Base-by-base conservation (phyloP, 2,113 vertebrate species). In the Aptenodytes forsteri region DNA sequence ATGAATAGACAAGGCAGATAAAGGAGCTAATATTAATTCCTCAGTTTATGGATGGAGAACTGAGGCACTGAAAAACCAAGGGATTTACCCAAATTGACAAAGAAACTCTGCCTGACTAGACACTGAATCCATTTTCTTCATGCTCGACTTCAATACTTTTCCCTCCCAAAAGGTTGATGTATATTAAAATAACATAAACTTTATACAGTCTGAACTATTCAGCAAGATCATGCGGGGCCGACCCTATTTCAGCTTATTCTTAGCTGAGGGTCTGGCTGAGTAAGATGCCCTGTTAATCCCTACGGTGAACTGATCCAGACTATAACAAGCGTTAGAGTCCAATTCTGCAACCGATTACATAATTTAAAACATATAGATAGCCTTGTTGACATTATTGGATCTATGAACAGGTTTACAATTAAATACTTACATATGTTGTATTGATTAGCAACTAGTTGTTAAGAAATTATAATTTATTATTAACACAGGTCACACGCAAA, bases 21-120 rank as follows among this genome's bases (percentile, higher is more conserved):
- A 97, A 91, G 78, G 54, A 96, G 78, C 75, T 91, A 96, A 93
- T 93, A 94, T 94, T 94, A 97, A 95, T 97, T 96, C 97, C 87
- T 80, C 87, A 73, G 71, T 93, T 96, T 97, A 91, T 90, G 85
- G 82, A 92, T 72, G 58, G 67, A 83, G 88, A 96, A 97, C 78
- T 90, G 90, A 96, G 75, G 93, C 95, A 93, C 90, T 94, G 82
- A 94, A 90, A 97, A 96, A 94, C 93, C 27, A 55, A 94, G 32
- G 25, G 85, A 80, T 92, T 97, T 96, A 88, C 66, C 70, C 66
- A 73, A 94, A 91, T 49, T 96, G 97, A 96, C 84, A 96, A 91
- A 90, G 89, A 69, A 93, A 87, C 65, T 96, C 79, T 93, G 87
- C 65, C 78, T 44, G n/a, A 85, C 69, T 56, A 87, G 83, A 69